Evolutionary conservation across 2,797 vertebrate species (phyloP), one percentile per base, ranked within the genome.

Genomic region (Sebastes aleutianus): DNA sequence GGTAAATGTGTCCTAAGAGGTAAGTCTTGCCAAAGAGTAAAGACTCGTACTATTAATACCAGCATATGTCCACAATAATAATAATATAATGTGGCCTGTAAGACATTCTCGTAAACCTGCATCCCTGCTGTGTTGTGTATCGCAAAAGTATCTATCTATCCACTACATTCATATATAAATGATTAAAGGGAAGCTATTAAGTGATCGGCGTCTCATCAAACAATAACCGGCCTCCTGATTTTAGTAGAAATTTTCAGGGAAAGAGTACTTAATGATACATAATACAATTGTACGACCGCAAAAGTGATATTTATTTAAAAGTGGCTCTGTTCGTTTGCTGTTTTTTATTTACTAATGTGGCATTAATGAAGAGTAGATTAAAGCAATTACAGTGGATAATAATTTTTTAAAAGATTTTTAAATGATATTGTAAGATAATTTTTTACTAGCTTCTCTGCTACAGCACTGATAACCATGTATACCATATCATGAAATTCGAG

Each of bases 1-100:
- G 76, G 47, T 75, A 94, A 93, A 95, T 95, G 94, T 96, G 95
- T 96, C 95, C 95, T 91, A 90, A 93, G 94, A 95, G 93, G 95
- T 93, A 96, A 96, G 96, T 96, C 96, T 97, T 96, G 97, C 97
- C 97, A 97, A 97, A 98, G 97, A 97, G 97, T 96, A 95, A 95
- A 90, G 91, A 96, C 96, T 96, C 95, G 90, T 95, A 83, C 54
- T 81, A 84, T 80, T 61, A 95, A 97, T 97, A 94, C 97, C 97
- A 97, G 95, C 96, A 96, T 96, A 95, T 91, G 76, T 89, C 83
- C 86, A 89, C 85, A 63, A 27, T 85, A 39, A 39, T 14, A 80
- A 39, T 39, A 80, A 85, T 85, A 86, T 80, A 58, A 80, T 32
- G 88, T 92, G 90, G 87, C 85, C 81, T 85, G 69, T 87, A 84